These are phyloP conservation scores for Sylvilagus bachmani DNA, from an alignment of 2,113 vertebrate species.

Conservation along the genomic window DNA sequence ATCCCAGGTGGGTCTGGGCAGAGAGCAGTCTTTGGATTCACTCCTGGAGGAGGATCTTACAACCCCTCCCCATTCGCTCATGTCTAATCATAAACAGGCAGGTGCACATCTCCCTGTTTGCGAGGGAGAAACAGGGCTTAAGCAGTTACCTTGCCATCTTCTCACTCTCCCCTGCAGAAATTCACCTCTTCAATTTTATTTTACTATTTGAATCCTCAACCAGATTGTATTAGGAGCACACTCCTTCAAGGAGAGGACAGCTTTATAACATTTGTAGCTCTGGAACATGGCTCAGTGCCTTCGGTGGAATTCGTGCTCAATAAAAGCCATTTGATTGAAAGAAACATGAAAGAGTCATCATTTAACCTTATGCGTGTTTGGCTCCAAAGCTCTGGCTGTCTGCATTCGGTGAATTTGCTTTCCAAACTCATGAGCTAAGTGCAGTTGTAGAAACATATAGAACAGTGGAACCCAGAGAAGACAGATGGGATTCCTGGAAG, in stretches of 20 bases:
- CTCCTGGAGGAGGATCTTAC: too few relatives aligned
- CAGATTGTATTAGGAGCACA: constrained; percentile 31
- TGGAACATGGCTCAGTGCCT: too few relatives aligned
- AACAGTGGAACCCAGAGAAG: not conserved
- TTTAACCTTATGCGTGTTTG: not conserved
- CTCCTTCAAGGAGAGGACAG: not conserved
- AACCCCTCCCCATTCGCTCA: too few relatives aligned
- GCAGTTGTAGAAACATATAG: not conserved
- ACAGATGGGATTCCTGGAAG: not conserved
- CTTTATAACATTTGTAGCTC: not conserved
- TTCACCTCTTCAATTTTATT: not conserved
- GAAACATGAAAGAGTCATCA: not conserved
- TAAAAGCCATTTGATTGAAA: constrained; percentile 14
- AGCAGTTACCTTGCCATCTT: not conserved
- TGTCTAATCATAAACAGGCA: too few relatives aligned
- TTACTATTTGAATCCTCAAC: not conserved
- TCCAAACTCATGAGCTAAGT: not conserved
- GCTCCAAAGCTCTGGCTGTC: not conserved
- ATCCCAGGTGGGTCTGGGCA: too few relatives aligned
- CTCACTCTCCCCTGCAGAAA: not conserved
- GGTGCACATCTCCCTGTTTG: not conserved
- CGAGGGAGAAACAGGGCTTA: not conserved
- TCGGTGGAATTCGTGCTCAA: not conserved
- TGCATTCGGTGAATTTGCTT: not conserved
- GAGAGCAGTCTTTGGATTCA: too few relatives aligned